Evolutionary conservation across 2,888 invertebrate species (phyloP).

Genomic region (Liposcelis brunnea): DNA sequence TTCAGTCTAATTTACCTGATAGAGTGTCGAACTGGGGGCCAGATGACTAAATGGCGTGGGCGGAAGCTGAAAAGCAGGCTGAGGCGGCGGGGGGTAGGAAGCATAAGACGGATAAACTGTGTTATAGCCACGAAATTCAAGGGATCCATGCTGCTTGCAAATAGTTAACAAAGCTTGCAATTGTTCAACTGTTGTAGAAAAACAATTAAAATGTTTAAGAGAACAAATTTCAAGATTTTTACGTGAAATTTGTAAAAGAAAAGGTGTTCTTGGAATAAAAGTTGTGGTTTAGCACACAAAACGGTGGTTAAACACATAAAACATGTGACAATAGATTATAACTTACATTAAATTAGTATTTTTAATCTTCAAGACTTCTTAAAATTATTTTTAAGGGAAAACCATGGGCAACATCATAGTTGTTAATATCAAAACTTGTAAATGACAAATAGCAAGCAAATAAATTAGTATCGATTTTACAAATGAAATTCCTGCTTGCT

Average conservation of each 20-base stretch:
- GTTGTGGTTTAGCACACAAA: slow-evolving; percentile 4
- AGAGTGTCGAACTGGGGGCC: slow-evolving; percentile 1
- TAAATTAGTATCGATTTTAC: too few relatives aligned
- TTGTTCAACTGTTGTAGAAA: slow-evolving; percentile 1
- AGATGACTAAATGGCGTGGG: slow-evolving; percentile 19
- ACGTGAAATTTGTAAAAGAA: neutral
- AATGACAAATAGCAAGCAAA: too few relatives aligned
- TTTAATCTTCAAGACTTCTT: too few relatives aligned
- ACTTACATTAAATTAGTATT: neutral
- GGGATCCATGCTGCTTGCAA: slow-evolving; percentile 41
- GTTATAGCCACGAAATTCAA: slow-evolving; percentile 36
- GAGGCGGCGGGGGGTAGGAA: slow-evolving; percentile 38
- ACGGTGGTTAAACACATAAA: slow-evolving; percentile 14
- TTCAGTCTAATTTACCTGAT: neutral
- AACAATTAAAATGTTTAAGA: neutral
- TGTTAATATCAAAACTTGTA: too few relatives aligned
- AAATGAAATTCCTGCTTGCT: too few relatives aligned
- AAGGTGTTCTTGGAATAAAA: too few relatives aligned
- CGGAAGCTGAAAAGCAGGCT: slow-evolving; percentile 43
- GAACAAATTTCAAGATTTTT: slow-evolving; percentile 1
- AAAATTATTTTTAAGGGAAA: too few relatives aligned
- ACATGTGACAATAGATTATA: neutral
- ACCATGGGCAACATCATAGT: too few relatives aligned
- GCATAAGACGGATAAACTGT: slow-evolving; percentile 48
- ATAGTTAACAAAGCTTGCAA: neutral